Evolutionary conservation across 1,140 invertebrate genomes (phyloP).

Genomic region (Conus ventricosus): DNA sequence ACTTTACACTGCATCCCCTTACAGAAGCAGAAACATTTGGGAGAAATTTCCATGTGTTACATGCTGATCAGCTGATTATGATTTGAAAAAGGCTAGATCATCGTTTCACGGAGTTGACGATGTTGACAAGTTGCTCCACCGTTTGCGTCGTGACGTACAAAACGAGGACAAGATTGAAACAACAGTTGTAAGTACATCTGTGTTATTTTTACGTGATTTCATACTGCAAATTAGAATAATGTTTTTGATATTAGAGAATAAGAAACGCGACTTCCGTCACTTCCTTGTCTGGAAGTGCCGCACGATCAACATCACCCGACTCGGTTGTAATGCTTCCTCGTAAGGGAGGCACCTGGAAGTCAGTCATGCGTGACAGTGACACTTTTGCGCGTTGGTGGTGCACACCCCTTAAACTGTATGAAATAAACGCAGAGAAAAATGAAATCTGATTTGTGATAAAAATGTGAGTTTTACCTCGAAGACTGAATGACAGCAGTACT

Average conservation of each 20-base stretch:
- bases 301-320: not conserved
- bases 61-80: not conserved
- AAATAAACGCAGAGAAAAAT: too few species aligned
- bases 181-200: not conserved
- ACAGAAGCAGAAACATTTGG: slow-evolving; percentile 4
- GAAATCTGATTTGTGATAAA: too few species aligned
- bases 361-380: not conserved
- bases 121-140: slow-evolving; percentile 8
- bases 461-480: too few species aligned
- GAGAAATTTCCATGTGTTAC: slow-evolving; percentile 20
- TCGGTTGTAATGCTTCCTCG: too few species aligned
- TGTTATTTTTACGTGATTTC: not conserved
- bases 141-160: slow-evolving; percentile 10
- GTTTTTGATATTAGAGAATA: not conserved
- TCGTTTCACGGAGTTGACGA: not conserved
- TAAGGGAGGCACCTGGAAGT: not conserved
- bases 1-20: slow-evolving; percentile 14
- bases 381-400: too few species aligned
- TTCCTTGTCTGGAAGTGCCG: not conserved
- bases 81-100: not conserved
- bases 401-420: too few species aligned
- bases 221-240: too few species aligned
- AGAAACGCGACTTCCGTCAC: not conserved
- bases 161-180: too few species aligned
- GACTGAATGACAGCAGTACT: too few species aligned